Percentiles rank a stretch among this genome's conserved stretches.
Evolutionary conservation across 2,888 invertebrate genomes (phyloP).

Genomic region (Orchestes rusci): DNA sequence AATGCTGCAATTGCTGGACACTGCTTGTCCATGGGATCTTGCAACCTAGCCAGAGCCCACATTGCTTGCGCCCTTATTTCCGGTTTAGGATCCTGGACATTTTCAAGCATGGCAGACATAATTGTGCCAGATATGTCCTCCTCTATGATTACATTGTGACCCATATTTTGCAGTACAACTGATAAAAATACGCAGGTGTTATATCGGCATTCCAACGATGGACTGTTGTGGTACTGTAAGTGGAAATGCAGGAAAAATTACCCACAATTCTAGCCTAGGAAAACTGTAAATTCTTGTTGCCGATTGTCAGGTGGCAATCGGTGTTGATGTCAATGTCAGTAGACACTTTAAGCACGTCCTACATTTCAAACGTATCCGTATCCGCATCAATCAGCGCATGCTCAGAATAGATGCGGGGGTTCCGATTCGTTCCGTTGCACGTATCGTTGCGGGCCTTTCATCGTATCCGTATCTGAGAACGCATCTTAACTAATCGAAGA

Average conservation of each 20-base stretch:
- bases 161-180: slow-evolving; percentile 27
- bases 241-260: background rate
- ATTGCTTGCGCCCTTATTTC: slow-evolving; percentile 75
- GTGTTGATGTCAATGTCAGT: no score
- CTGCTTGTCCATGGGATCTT: slow-evolving; percentile 66
- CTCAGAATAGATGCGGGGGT: no score
- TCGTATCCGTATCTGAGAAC: no score
- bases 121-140: slow-evolving; percentile 31
- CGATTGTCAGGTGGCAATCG: no score
- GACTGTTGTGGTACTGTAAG: slow-evolving; percentile 24
- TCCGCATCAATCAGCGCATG: no score
- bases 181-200: slow-evolving; percentile 31
- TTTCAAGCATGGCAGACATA: slow-evolving; percentile 31
- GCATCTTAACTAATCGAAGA: no score
- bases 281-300: slow-evolving; percentile 25
- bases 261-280: background rate
- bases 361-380: no score
- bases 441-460: no score
- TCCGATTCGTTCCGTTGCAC: no score
- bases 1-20: slow-evolving; percentile 73
- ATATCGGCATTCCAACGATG: slow-evolving; percentile 22
- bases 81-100: slow-evolving; percentile 56
- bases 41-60: slow-evolving; percentile 68
- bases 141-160: slow-evolving; percentile 28
- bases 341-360: no score